A percentile compares a stretch with the other conserved stretches of the same genome.
Conservation (phyloP, 2,888 invertebrate species). For the Acronicta psi region DNA sequence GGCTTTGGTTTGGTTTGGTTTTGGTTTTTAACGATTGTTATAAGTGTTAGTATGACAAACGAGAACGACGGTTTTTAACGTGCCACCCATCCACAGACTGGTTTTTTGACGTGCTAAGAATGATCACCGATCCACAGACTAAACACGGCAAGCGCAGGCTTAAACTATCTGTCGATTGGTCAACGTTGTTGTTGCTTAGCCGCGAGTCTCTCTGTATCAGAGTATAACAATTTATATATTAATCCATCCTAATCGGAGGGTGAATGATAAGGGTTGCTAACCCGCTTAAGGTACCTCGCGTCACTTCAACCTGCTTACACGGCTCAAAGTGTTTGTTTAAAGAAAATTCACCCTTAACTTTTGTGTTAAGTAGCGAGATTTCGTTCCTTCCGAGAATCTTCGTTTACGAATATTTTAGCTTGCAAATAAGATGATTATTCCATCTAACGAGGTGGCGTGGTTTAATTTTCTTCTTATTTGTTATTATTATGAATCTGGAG, state of each 20-base stretch:
- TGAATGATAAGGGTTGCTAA: constrained; percentile 43
- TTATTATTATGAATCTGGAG: neutral
- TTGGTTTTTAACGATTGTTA: too few species aligned
- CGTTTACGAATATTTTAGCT: constrained; percentile 9
- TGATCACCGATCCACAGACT: too few species aligned
- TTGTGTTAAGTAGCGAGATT: constrained; percentile 8
- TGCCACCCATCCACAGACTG: too few species aligned
- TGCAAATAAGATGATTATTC: constrained; percentile 16
- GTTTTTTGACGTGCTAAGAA: too few species aligned
- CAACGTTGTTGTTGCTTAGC: too few species aligned
- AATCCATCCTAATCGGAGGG: constrained; percentile 31
- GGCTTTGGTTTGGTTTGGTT: too few species aligned
- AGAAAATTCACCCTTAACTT: constrained; percentile 6
- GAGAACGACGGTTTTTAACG: too few species aligned
- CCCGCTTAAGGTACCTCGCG: constrained; percentile 25
- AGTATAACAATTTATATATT: constrained; percentile 24
- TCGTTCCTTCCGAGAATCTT: constrained; percentile 7
- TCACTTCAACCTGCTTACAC: constrained; percentile 10
- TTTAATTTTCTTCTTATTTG: constrained; percentile 1
- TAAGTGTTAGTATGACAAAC: too few species aligned
- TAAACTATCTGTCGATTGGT: too few species aligned
- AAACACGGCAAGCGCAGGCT: too few species aligned
- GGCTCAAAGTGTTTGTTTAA: constrained; percentile 16
- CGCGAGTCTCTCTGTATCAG: neutral
- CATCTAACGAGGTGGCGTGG: constrained; percentile 12